phyloP scores from a whole-genome alignment of 2,888 invertebrate species.

The Incurvaria masculella region DNA sequence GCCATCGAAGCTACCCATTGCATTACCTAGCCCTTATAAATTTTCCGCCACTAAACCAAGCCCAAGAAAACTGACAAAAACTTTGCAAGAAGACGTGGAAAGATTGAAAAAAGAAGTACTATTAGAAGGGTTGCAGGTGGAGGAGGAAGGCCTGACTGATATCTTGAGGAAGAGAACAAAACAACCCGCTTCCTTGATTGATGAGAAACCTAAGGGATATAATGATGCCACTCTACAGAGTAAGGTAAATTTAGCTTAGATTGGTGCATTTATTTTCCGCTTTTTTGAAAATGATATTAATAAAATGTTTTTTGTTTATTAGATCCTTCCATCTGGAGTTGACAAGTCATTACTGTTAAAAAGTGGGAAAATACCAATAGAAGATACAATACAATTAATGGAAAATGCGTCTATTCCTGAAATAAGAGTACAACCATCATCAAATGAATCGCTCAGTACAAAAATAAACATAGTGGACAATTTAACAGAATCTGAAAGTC shows the following conservation, averaged over 20 bases:
- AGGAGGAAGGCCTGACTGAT: slow-evolving; percentile 79
- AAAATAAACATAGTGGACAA: slow-evolving; percentile 29
- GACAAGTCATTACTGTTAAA: slow-evolving; percentile 42
- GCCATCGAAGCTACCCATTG: neutral
- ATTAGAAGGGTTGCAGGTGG: slow-evolving; percentile 77
- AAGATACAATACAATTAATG: neutral
- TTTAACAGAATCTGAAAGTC: slow-evolving; percentile 44
- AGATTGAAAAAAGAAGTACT: slow-evolving; percentile 79
- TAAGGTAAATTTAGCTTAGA: slow-evolving; percentile 40
- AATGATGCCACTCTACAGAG: slow-evolving; percentile 44
- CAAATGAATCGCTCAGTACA: slow-evolving; percentile 28
- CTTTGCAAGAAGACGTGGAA: slow-evolving; percentile 74
- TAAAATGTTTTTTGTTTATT: slow-evolving; percentile 17
- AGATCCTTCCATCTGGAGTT: slow-evolving; percentile 41
- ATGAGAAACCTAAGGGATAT: slow-evolving; percentile 48
- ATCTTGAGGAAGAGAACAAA: slow-evolving; percentile 69
- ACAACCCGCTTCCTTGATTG: slow-evolving; percentile 50
- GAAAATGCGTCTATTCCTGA: slow-evolving; percentile 6
- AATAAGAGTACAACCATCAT: slow-evolving; percentile 27
- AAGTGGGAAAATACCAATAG: slow-evolving; percentile 35
- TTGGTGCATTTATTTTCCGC: too few relatives aligned
- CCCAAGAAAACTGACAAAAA: slow-evolving; percentile 57
- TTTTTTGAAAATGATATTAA: too few relatives aligned
- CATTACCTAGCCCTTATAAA: neutral
- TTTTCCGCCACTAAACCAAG: slow-evolving; percentile 11